Percentiles rank a stretch among this genome's conserved stretches.
Evolutionary conservation across 1,140 invertebrate species (phyloP).

Genomic region (Zaprionus tsacasi): DNA sequence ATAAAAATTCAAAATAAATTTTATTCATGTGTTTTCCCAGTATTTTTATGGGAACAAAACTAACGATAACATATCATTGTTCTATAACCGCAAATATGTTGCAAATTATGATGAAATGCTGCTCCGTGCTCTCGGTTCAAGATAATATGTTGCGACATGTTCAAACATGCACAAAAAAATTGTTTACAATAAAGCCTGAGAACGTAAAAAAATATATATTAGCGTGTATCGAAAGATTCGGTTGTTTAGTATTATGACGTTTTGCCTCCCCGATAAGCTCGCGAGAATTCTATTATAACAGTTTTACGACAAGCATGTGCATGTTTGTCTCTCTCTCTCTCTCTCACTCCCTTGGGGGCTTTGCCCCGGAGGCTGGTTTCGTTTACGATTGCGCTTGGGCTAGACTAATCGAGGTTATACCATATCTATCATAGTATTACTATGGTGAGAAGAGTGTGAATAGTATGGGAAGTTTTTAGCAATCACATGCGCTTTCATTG

Average conservation of each 20-base stretch:
- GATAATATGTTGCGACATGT: slow-evolving; percentile 24
- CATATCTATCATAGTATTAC: too few species aligned
- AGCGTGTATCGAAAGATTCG: slow-evolving; percentile 38
- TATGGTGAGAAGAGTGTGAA: too few species aligned
- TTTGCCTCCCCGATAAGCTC: background rate
- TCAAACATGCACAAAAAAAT: slow-evolving; percentile 23
- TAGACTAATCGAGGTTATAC: background rate
- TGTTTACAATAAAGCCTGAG: slow-evolving; percentile 40
- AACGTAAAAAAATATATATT: slow-evolving; percentile 6
- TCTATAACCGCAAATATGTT: slow-evolving; percentile 5
- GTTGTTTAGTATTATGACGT: background rate
- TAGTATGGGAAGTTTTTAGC: too few species aligned
- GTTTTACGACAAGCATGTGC: background rate
- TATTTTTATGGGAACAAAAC: background rate
- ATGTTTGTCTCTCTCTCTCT: background rate
- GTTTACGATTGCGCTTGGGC: too few species aligned
- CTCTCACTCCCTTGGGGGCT: too few species aligned
- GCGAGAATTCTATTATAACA: background rate
- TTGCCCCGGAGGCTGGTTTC: too few species aligned
- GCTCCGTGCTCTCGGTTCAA: background rate
- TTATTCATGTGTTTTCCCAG: background rate
- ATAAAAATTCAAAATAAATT: background rate
- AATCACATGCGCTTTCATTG: too few species aligned
- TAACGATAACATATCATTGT: background rate
- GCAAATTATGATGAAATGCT: slow-evolving; percentile 36